A percentile compares a stretch with the other conserved stretches of the same genome.
Evolutionary conservation across 2,113 vertebrate genomes (phyloP).

Genomic region (Capreolus pygargus): DNA sequence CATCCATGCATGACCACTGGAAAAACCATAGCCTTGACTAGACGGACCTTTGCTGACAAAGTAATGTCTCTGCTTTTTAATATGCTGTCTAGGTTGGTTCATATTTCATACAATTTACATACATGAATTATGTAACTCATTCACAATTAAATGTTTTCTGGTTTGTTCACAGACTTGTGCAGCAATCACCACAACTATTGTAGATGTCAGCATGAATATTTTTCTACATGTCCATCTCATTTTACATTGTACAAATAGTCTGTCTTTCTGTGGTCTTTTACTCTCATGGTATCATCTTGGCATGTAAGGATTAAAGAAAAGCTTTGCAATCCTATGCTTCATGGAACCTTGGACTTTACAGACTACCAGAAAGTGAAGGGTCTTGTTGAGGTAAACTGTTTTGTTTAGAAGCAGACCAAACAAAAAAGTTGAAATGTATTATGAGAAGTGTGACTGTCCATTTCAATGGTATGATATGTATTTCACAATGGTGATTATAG

Average conservation of each 20-base stretch:
- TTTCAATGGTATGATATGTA: not conserved
- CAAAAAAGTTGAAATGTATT: not conserved
- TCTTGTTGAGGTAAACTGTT: not conserved
- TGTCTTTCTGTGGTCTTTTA: not conserved
- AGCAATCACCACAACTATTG: not conserved
- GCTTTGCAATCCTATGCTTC: not conserved
- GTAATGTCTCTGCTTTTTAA: not conserved
- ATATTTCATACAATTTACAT: not conserved
- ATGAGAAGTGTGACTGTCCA: not conserved
- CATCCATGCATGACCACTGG: not conserved
- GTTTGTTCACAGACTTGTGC: not conserved
- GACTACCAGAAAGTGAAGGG: not conserved
- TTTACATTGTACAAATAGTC: not conserved
- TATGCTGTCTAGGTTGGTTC: not conserved
- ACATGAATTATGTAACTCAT: too few species aligned
- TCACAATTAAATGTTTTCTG: not conserved
- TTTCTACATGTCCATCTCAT: not conserved
- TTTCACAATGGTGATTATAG: not conserved
- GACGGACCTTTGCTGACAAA: not conserved
- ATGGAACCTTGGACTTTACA: not conserved
- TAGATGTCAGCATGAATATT: not conserved
- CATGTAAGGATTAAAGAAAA: not conserved
- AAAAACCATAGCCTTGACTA: not conserved
- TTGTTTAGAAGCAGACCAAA: not conserved
- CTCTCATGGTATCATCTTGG: not conserved